Evolutionary conservation across 2,113 vertebrate genomes (phyloP), one percentile per base, ranked within the genome.

Genomic region (Pelecanoides urinatrix): DNA sequence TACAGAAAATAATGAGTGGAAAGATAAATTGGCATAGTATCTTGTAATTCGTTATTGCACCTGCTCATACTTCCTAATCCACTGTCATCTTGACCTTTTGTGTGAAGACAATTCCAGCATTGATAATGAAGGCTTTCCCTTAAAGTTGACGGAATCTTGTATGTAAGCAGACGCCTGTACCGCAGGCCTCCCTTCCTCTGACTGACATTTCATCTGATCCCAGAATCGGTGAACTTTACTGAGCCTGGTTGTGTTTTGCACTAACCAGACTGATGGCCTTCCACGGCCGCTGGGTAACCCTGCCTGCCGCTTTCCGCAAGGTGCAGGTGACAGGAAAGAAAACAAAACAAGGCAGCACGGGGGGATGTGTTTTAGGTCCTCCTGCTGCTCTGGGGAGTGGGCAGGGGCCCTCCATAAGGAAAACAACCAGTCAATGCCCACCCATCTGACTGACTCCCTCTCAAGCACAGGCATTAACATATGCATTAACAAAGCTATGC

Each of bases 221-320:
- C 22, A 19, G 25, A 70, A 40, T 7, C 30, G 6, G 2, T 68
- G 36, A 75, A 29, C 4, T 58, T 79, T 30, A 42, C n/a, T 22
- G 32, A 58, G 21, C 32, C 40, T 72, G 27, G 10, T 14, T 68
- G 11, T 71, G 36, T 34, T 94, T 82, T 63, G 21, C 9, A 8
- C 32, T 65, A 59, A 53, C 8, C 21, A 65, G 36, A 6, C 25
- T 44, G 44, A 29, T 29, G 36, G 44, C 21, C 22, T 67, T 63
- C 29, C 0, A 0, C 10, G 34, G 47, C 56, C 6, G 2, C 34
- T 53, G 78, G 27, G 23, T 56, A n/a, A 38, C 17, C 2, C 32
- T 80, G 16, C 42, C 27, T 68, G 20, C 34, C 9, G 7, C 74
- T 61, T 82, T 68, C 36, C 2, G 8, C 53, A n/a, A 59, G 14